A percentile compares a stretch with the other conserved stretches of the same genome.
Conservation (phyloP, 2,113 vertebrate species). For the Osmerus mordax region DNA sequence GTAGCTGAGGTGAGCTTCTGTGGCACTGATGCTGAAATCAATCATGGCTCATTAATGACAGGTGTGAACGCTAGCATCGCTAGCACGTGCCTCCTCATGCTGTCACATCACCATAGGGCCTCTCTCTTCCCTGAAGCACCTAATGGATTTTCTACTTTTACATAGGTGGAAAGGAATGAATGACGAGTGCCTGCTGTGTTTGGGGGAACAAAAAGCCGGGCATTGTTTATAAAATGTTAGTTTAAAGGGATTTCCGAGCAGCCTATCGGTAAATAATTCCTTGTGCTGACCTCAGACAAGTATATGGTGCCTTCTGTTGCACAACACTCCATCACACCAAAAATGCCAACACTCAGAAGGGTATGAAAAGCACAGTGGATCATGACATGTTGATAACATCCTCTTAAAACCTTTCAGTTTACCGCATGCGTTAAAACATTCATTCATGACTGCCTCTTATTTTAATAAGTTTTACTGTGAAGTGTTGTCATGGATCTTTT, state of each 20-base stretch:
- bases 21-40: slow-evolving; percentile 51
- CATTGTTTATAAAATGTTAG: too few species aligned
- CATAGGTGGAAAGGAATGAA: too few species aligned
- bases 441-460: neutral
- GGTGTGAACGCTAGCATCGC: slow-evolving; percentile 25
- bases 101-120: slow-evolving; percentile 65
- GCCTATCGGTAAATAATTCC: too few species aligned
- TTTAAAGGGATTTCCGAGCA: too few species aligned
- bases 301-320: neutral
- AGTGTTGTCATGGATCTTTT: neutral
- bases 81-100: slow-evolving; percentile 14
- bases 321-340: neutral
- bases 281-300: neutral
- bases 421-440: neutral
- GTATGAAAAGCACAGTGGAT: neutral
- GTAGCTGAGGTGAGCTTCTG: slow-evolving; percentile 28
- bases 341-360: neutral
- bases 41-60: slow-evolving; percentile 70
- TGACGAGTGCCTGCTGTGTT: too few species aligned
- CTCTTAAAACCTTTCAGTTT: neutral
- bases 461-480: too few species aligned
- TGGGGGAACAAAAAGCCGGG: neutral
- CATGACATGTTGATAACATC: neutral
- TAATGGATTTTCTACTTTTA: too few species aligned
- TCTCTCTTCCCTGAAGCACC: slow-evolving; percentile 7